Conservation (phyloP, 2,797 vertebrate genomes). For the Acrossocheilus wenchowensis region DNA sequence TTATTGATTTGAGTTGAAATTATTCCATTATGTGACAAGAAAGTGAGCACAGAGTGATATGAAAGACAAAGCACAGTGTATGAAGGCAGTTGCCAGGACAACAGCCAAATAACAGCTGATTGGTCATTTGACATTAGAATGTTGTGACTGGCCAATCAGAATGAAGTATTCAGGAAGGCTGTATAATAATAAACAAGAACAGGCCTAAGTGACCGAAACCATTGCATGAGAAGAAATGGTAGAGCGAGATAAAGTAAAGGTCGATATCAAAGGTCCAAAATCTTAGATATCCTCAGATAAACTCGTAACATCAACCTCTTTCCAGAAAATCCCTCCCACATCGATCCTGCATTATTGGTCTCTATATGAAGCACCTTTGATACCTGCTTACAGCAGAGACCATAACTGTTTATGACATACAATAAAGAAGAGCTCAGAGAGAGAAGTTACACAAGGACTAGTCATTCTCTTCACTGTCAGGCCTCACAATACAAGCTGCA, state of each 20-base stretch:
- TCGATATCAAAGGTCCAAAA: neutral
- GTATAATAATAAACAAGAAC: neutral
- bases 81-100: neutral
- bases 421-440: constrained; percentile 22
- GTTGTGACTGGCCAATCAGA: neutral
- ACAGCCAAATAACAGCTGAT: neutral
- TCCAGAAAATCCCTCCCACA: neutral
- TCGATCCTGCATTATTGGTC: neutral
- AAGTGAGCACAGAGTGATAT: neutral
- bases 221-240: neutral
- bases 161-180: neutral
- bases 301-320: neutral
- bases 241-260: neutral
- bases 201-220: neutral
- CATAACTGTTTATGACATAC: constrained; percentile 26
- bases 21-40: neutral
- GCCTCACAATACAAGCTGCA: too few relatives aligned
- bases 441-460: neutral
- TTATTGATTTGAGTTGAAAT: neutral
- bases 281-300: neutral
- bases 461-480: neutral
- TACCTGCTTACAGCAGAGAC: neutral
- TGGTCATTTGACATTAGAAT: neutral
- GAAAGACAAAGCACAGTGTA: neutral
- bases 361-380: constrained; percentile 36